Percentiles rank a stretch among this genome's conserved stretches.
Conservation (phyloP, 2,113 vertebrate species). For the Canis aureus region DNA sequence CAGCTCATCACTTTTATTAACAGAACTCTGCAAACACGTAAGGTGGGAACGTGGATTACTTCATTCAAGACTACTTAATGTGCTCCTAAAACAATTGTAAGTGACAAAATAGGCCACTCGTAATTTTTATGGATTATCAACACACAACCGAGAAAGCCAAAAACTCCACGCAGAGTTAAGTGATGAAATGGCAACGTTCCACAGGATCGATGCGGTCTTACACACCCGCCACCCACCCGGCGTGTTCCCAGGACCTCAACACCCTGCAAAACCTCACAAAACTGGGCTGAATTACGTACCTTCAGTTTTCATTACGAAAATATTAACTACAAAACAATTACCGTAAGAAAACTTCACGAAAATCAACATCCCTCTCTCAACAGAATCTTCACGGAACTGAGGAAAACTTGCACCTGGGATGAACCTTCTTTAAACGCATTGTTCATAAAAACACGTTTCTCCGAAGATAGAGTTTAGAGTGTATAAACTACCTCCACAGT, state of each 20-base stretch:
- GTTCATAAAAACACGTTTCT: conserved; percentile 13
- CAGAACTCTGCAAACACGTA: background rate
- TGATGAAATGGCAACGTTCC: conserved; percentile 20
- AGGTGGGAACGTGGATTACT: conserved; percentile 47
- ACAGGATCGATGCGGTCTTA: background rate
- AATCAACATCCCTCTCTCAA: background rate
- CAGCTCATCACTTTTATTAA: background rate
- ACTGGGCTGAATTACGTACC: background rate
- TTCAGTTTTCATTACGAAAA: conserved; percentile 46
- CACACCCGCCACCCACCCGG: background rate
- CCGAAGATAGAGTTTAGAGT: background rate
- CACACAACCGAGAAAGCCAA: conserved; percentile 12
- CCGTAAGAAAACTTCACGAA: conserved; percentile 23
- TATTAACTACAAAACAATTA: conserved; percentile 58
- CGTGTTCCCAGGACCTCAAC: background rate
- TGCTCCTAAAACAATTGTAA: conserved; percentile 64
- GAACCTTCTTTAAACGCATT: background rate
- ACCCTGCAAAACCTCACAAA: background rate
- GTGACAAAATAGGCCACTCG: conserved; percentile 50
- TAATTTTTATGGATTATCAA: conserved; percentile 64
- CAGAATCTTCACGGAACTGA: background rate
- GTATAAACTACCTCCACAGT: background rate
- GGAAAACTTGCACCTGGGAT: background rate
- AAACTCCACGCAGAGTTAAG: background rate
- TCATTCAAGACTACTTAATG: conserved; percentile 49